These are phyloP conservation scores for Parus major DNA, from an alignment of 2,113 vertebrate species.

Conservation along the genomic window DNA sequence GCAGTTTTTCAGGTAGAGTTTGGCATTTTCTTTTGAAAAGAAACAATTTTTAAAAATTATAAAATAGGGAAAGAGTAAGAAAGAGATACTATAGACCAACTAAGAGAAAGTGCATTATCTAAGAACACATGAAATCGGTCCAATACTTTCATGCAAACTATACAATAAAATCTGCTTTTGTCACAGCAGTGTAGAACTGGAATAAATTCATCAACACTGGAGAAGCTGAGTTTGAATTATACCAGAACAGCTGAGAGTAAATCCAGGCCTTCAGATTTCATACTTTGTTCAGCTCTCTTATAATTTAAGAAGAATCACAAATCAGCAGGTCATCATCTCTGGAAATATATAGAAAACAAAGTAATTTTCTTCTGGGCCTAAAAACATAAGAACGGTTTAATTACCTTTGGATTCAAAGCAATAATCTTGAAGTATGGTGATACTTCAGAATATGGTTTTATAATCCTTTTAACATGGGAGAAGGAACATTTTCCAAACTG, in stretches of 20 bases:
- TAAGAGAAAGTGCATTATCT: not conserved
- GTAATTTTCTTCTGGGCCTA: not conserved
- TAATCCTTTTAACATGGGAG: not conserved
- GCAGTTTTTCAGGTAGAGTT: not conserved
- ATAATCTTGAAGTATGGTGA: not conserved
- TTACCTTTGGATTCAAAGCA: not conserved
- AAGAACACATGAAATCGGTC: not conserved
- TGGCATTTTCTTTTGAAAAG: not conserved
- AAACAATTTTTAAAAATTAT: accelerated
- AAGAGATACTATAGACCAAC: not conserved
- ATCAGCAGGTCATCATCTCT: not conserved
- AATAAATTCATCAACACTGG: not conserved
- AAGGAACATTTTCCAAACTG: not conserved
- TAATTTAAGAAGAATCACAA: not conserved
- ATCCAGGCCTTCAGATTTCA: not conserved
- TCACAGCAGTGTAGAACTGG: not conserved
- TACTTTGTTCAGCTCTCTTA: not conserved
- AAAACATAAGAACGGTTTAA: not conserved
- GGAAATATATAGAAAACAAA: not conserved
- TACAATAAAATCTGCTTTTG: not conserved
- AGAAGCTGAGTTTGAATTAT: not conserved
- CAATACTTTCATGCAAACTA: not conserved
- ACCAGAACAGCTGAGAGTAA: not conserved
- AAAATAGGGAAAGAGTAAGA: not conserved
- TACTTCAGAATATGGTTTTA: not conserved